Base-by-base conservation (phyloP, 2,113 vertebrate species). In the Cottus gobio region DNA sequence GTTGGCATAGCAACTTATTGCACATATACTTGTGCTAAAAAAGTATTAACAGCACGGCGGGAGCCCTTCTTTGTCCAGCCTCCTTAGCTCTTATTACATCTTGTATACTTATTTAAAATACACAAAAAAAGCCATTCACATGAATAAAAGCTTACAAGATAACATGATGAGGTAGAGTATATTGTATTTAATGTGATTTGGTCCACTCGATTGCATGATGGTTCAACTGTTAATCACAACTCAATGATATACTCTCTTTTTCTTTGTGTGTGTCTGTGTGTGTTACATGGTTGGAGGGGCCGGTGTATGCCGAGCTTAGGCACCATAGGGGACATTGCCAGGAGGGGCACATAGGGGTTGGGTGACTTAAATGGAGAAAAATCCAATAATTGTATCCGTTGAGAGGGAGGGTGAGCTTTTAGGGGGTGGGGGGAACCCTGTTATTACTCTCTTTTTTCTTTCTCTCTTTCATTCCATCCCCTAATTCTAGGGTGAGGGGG, bases 331-430 rank as follows among this genome's bases (percentile, higher is more conserved):
- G 77, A 87, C 85, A 75, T 75, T 75, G 71, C 75, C 77, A 86
- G 87, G 81, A 87, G 87, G 84, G 85, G 85, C 50, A 80, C 70
- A 85, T 56, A 73, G 61, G 83, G 88, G 84, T 78, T 70, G 81
- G 90, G 82, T 88, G 86, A 83, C 89, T 93, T 89, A 93, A 93
- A 93, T 89, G 86, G 90, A 89, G 88, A 94, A 87, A 93, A 94
- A 94, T 91, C 92, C 92, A 94, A 94, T 93, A 93, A 93, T 93
- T 93, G 91, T 93, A 91, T 89, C 85, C 58, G 83, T 92, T 89
- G 86, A 86, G 85, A 90, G 88, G 91, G 90, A 84, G 87, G 85
- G 86, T 7, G 75, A 82, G 88, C 86, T 92, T 93, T 92, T 92
- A 86, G 56, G 78, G 72, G 80, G 11, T 20, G 6, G 46, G 46